A percentile compares a stretch with the other conserved stretches of the same genome.
phyloP scores from a whole-genome alignment of 2,888 invertebrate species.

The Ochropleura plecta region DNA sequence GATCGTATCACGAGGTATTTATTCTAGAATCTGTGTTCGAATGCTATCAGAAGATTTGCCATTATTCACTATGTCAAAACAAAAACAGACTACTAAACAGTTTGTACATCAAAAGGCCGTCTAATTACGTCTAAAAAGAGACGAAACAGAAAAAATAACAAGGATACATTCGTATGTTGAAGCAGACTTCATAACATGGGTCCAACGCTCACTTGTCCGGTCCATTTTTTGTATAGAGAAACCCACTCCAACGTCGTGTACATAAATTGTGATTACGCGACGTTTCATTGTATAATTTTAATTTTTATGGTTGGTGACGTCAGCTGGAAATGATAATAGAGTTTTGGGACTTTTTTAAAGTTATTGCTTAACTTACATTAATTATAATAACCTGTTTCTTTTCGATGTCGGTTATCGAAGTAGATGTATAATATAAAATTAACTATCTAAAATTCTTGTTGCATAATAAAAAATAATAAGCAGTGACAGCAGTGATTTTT shows the following conservation, averaged over 20 bases:
- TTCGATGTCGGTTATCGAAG: too few species aligned
- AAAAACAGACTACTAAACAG: neutral
- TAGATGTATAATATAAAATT: too few species aligned
- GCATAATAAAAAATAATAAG: too few species aligned
- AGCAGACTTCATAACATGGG: constrained; percentile 17
- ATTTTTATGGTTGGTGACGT: constrained; percentile 45
- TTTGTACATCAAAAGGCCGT: neutral
- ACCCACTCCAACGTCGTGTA: constrained; percentile 23
- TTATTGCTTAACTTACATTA: too few species aligned
- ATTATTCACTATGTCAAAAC: neutral
- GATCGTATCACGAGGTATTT: neutral
- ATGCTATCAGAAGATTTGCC: neutral
- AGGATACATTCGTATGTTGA: constrained; percentile 17
- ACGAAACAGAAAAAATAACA: constrained; percentile 9
- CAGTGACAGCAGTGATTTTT: too few species aligned
- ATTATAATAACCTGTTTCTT: too few species aligned
- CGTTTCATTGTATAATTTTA: constrained; percentile 56
- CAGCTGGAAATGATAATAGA: constrained; percentile 26
- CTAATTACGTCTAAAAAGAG: neutral
- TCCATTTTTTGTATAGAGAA: constrained; percentile 48
- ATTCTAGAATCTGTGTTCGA: neutral
- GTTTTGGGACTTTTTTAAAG: neutral
- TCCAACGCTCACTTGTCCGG: constrained; percentile 35
- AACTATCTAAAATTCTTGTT: too few species aligned
- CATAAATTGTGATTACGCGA: constrained; percentile 55